Evolutionary conservation across 2,113 vertebrate species (phyloP).

Genomic region (Sinocyclocheilus anophthalmus): DNA sequence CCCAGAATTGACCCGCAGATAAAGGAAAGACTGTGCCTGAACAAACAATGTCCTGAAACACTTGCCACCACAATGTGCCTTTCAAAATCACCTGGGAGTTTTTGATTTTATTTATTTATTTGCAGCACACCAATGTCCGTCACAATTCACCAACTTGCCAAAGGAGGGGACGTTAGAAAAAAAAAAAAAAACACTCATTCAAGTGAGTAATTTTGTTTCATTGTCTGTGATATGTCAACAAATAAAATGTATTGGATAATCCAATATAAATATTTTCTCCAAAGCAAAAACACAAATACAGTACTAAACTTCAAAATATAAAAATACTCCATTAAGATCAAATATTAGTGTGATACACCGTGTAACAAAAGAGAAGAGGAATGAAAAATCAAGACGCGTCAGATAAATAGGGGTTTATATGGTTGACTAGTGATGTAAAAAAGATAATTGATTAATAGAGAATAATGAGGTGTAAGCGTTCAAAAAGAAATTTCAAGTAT

Average conservation of each 20-base stretch:
- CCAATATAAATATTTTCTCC: too few species aligned
- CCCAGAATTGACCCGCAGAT: conserved; percentile 45
- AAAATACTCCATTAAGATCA: background rate
- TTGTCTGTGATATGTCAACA: background rate
- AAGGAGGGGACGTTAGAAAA: background rate
- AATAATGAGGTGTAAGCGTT: too few species aligned
- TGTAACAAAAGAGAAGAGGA: too few species aligned
- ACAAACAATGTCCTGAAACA: conserved; percentile 6
- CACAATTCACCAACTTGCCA: background rate
- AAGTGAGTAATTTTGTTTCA: background rate
- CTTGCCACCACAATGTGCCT: background rate
- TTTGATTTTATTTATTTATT: background rate
- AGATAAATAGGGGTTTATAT: too few species aligned
- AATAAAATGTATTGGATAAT: background rate
- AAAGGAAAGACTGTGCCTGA: conserved; percentile 4
- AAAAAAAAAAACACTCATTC: too few species aligned
- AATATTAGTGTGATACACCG: too few species aligned
- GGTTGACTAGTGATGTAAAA: too few species aligned
- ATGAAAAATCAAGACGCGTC: too few species aligned
- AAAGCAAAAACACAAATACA: background rate
- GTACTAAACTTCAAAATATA: background rate
- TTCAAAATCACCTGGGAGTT: background rate
- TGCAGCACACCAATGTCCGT: background rate
- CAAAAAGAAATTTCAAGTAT: too few species aligned
- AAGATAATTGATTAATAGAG: too few species aligned